Evolutionary conservation across 2,797 vertebrate species (phyloP), one percentile per base, ranked within the genome.

Genomic region (Phylloscopus collybita): DNA sequence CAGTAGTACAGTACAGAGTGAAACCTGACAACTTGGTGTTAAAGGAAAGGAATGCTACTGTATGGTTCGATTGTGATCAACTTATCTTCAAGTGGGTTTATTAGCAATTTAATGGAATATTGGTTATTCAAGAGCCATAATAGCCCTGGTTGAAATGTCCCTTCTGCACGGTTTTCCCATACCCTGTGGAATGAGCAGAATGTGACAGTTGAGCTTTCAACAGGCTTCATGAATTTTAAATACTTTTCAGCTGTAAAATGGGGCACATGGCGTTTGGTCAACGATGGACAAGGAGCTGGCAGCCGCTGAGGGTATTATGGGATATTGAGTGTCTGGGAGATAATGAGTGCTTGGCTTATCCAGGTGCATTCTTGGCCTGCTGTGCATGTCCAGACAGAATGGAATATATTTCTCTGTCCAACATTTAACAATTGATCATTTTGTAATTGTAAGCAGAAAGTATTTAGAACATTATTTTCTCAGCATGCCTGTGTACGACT

Each of bases 181-280:
- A 97, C 93, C 96, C 97, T 97, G 97, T 98, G 98, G 98, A 99
- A 99, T 98, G 98, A 98, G 97, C 97, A 98, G 98, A 99, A 99
- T 99, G 98, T 98, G 98, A 98, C 98, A 98, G 97, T 95, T 92
- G 96, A 98, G 98, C 98, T 98, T 98, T 98, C 98, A 97, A 94
- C 95, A 89, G 96, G 97, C 97, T 98, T 99, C 98, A 99, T 99
- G 98, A 99, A 99, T 99, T 99, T 99, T 98, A 99, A 99, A 99
- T 98, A 98, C 97, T 98, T 98, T 99, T 98, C 98, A 98, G 97
- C 98, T 98, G 98, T 97, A 98, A 98, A 98, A 98, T 97, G 98
- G 98, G 98, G 97, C 97, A 97, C 98, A 97, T 98, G 98, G 98
- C 97, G 61, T 98, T 97, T 98, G 92, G 98, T 98, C 98, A 96